Base-by-base conservation (phyloP, 2,113 vertebrate species). In the Saguinus imperator region DNA sequence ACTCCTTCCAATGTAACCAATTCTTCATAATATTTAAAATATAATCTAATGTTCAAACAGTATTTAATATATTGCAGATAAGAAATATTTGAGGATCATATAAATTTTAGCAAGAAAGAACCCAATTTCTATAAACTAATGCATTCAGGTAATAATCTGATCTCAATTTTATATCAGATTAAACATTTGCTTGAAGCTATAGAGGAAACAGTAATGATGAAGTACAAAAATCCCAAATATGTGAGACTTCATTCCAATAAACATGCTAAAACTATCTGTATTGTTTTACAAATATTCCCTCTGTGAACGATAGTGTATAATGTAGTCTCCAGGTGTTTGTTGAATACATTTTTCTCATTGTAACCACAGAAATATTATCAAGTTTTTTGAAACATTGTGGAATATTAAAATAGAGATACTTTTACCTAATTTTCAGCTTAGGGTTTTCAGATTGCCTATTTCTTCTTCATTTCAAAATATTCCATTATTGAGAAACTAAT, bases 401-500 rank as follows among this genome's bases (percentile, higher is more conserved):
- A 89, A 4, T 66, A 72, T 55, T 45, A 79, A 50, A 83, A 21
- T 45, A 86, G 80, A 93, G 37, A 92, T 66, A 81, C 9, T 94
- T 91, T 66, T 57, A 86, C 45, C 72, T 96, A 92, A 94, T 92
- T 97, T 96, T 91, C 43, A 76, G 8, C 8, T 86, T 84, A 89
- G 18, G 12, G 48, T 87, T 95, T 96, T 83, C 40, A 87, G 61
- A 91, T 97, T 91, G 61, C 40, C 58, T 95, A 18, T 58, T 94
- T 92, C 48, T 68, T 76, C 40, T 96, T 77, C 75, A 50, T 95
- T 96, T 85, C 66, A 82, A 97, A 95, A 94, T 95, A 97, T 91
- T 97, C 32, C 55, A 91, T 77, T 55, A 87, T 89, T 79, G 96
- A 90, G 77, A 97, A 96, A 94, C 88, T 97, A 97, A 97, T 95